Evolutionary conservation across 2,888 invertebrate genomes (phyloP).

Genomic region (Acanthosepion pharaonis): DNA sequence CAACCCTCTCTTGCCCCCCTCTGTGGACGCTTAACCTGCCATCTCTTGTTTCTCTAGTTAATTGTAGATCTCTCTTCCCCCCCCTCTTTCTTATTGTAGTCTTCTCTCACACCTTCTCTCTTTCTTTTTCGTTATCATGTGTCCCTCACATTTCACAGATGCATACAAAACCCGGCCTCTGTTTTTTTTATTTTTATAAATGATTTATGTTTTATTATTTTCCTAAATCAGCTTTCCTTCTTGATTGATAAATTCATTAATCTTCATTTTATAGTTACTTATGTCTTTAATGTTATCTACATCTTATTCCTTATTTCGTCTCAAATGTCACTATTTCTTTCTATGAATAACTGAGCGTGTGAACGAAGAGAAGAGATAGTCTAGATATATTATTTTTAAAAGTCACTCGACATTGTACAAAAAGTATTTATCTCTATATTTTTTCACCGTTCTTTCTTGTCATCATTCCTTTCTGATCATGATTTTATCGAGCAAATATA

Average conservation of each 20-base stretch:
- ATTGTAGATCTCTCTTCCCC: background rate
- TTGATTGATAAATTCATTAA: too few relatives aligned
- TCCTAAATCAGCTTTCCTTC: too few relatives aligned
- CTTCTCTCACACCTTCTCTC: background rate
- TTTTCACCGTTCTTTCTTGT: background rate
- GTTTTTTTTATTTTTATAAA: background rate
- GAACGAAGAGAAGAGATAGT: background rate
- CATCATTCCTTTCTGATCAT: background rate
- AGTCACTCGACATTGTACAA: background rate
- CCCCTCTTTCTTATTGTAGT: background rate
- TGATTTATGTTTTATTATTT: too few relatives aligned
- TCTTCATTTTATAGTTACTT: background rate
- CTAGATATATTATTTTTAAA: background rate
- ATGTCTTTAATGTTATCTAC: background rate
- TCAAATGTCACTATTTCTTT: background rate
- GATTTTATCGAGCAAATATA: background rate
- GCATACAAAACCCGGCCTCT: background rate
- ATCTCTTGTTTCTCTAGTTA: background rate
- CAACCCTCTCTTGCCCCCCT: background rate
- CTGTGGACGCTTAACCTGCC: background rate
- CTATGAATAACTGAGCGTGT: background rate
- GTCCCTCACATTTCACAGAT: background rate
- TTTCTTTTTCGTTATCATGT: background rate
- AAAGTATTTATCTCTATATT: background rate
- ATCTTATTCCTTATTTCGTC: background rate